A percentile compares a stretch with the other conserved stretches of the same genome.
These are phyloP conservation scores for Astreopora myriophthalma DNA, from an alignment of 64 coral and sea anemone species.

Conservation along the genomic window DNA sequence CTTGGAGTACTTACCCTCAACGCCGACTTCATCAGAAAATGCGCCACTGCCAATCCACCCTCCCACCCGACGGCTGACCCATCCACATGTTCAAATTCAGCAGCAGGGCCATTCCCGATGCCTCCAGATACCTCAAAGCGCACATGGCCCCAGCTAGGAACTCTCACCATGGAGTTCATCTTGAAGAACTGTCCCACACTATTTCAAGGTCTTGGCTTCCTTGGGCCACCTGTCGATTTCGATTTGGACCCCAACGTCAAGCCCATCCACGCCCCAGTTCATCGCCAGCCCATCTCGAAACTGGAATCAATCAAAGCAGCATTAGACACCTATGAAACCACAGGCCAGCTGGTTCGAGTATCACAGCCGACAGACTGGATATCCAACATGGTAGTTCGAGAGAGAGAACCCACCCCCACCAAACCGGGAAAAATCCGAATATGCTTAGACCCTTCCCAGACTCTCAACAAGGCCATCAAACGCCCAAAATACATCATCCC, in stretches of 20 bases:
- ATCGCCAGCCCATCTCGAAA: slow-evolving; percentile 46
- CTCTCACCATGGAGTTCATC: slow-evolving; percentile 32
- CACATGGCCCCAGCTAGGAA: slow-evolving; percentile 15
- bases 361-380: slow-evolving; percentile 48
- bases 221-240: slow-evolving; percentile 18
- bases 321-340: slow-evolving; percentile 28
- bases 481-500: slow-evolving; percentile 48
- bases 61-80: not conserved
- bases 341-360: slow-evolving; percentile 36
- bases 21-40: slow-evolving; percentile 30
- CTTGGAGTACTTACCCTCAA: slow-evolving; percentile 7
- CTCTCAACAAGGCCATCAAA: slow-evolving; percentile 49
- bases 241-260: slow-evolving; percentile 10
- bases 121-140: not conserved
- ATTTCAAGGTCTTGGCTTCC: slow-evolving; percentile 44
- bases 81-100: not conserved
- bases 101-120: not conserved
- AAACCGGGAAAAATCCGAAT: not conserved
- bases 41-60: not conserved
- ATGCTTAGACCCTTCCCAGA: slow-evolving; percentile 11
- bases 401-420: not conserved
- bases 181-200: slow-evolving; percentile 14
- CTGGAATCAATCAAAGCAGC: slow-evolving; percentile 35
- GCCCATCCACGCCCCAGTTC: slow-evolving; percentile 42
- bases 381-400: slow-evolving; percentile 21